Evolutionary conservation across 2,888 invertebrate genomes (phyloP), one percentile per base, ranked within the genome.

Genomic region (Hoplodrina ambigua): DNA sequence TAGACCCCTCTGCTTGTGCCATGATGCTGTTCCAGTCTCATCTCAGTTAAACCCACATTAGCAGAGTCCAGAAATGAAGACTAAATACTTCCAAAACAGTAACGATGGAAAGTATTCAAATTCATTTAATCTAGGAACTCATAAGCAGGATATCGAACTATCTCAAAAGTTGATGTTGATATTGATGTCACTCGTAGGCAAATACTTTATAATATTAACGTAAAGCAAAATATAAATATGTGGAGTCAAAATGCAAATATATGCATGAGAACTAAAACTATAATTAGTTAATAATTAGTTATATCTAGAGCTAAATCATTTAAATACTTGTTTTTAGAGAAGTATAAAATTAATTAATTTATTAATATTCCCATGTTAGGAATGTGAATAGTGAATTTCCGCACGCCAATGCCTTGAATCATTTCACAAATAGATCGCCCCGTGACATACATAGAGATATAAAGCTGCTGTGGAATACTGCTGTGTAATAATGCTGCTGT

Each of bases 191-290:
- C 37, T 10, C 37, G 37, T 37, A 37, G 37, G 37, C 37, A 37
- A 25, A 2, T 25, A 25, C 2, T 25, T 25, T 25, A 25, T 25
- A 25, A 25, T 25, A 25, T 33, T 5, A 7, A 20, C 19, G 11
- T 41, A 20, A 44, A 41, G 15, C 6, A 13, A 71, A 41, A 49
- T 74, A 74, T 66, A 66, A 6, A 74, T 13, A 65, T 50, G 41
- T 50, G 41, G 15, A 64, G 17, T 74, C 17, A 25, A 65, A 65
- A 55, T 66, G 71, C 46, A 70, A 75, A 77, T 64, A 6, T 56
- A 64, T 59, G 55, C 59, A 75, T 64, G 46, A 77, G 50, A 71
- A 72, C 17, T 44, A 46, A 71, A 41, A 71, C 77, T 71, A 52
- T 25, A 64, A 55, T 46, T 50, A 73, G 49, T 44, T n/a, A 71